phyloP scores from a whole-genome alignment of 1,140 invertebrate species.

The Drosophila saltans region DNA sequence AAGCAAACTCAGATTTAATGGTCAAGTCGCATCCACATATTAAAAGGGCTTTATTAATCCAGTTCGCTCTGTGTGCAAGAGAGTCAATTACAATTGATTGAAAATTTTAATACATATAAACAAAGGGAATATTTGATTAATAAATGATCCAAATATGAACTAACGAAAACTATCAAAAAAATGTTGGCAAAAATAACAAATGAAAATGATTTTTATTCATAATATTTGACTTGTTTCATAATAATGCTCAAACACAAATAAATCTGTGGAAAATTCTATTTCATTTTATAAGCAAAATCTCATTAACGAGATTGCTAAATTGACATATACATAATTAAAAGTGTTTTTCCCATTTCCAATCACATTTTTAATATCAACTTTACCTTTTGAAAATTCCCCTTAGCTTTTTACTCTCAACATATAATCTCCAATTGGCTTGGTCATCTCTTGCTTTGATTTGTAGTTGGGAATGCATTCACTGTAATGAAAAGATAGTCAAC shows the following conservation, averaged over 20 bases:
- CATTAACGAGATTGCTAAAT: not conserved
- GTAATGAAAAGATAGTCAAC: conserved; percentile 35
- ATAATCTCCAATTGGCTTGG: not conserved
- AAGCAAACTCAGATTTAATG: conserved; percentile 78
- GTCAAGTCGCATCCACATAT: conserved; percentile 60
- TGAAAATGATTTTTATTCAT: too few relatives aligned
- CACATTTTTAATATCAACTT: not conserved
- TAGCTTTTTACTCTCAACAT: not conserved
- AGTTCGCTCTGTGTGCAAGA: conserved; percentile 5
- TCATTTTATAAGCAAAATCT: not conserved
- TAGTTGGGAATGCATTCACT: conserved; percentile 28
- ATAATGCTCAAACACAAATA: too few relatives aligned
- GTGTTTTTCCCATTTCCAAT: not conserved
- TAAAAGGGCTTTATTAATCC: conserved; percentile 47
- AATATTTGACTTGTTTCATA: too few relatives aligned
- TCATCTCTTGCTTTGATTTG: conserved; percentile 10
- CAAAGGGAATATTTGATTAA: not conserved
- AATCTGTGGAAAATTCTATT: too few relatives aligned
- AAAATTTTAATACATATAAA: too few relatives aligned
- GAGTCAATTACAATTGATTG: conserved; percentile 38
- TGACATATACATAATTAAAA: not conserved
- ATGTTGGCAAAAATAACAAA: too few relatives aligned
- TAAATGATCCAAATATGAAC: too few relatives aligned
- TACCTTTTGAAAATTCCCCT: not conserved
- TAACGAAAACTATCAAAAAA: too few relatives aligned